Conservation (phyloP, 2,113 vertebrate species). For the Rhynchopsitta pachyrhyncha region DNA sequence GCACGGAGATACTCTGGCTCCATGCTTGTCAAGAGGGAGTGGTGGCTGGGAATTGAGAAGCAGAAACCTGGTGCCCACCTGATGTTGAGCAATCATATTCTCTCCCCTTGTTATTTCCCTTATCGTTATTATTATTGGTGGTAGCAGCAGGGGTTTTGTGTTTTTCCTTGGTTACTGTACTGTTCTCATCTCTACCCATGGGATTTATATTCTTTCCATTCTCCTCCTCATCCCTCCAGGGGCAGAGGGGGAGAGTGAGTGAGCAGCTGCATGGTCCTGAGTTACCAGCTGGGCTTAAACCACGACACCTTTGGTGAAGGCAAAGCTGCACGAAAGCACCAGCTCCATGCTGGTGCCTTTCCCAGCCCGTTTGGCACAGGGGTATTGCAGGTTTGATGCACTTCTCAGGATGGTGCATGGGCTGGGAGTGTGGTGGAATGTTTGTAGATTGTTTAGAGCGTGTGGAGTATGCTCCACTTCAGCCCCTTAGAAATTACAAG, state of each 20-base stretch:
- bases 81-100: not conserved
- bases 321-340: not conserved
- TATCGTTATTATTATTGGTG: not conserved
- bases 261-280: not conserved
- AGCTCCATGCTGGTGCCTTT: not conserved
- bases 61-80: not conserved
- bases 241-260: not conserved
- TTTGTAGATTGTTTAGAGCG: not conserved
- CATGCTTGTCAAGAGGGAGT: not conserved
- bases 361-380: rapidly evolving
- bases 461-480: not conserved
- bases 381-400: not conserved
- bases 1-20: not conserved
- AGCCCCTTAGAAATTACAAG: not conserved
- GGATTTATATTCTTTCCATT: not conserved
- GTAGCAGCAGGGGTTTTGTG: not conserved
- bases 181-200: not conserved
- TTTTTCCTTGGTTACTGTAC: not conserved
- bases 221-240: not conserved
- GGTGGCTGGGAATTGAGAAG: not conserved
- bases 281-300: not conserved
- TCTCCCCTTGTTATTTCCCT: not conserved
- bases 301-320: not conserved
- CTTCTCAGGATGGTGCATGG: not conserved
- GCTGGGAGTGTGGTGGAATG: not conserved